Evolutionary conservation across 1,140 invertebrate genomes (phyloP), one percentile per base, ranked within the genome.

Genomic region (Drosophila mayri): DNA sequence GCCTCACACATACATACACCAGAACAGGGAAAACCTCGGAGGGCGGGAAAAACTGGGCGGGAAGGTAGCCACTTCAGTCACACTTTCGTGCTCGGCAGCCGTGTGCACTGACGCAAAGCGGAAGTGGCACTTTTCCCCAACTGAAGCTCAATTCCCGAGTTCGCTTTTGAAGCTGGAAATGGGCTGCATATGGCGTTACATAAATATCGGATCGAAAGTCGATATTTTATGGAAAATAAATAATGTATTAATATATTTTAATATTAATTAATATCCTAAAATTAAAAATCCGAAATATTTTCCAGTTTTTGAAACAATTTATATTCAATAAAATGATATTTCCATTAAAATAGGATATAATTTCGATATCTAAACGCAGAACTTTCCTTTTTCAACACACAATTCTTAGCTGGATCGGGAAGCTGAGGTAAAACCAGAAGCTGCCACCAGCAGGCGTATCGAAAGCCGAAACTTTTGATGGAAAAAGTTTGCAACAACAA

Each of bases 401-500:
- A 38, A 30, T 55, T 20, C 52, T 35, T 55, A 25, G 20, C 50
- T 12, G 37, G 28, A 38, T 37, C 32, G 41, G 12, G 25, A 74
- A 40, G 57, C 28, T 32, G n/a, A 37, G 25, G 25, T 18, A 16
- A 32, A 60, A 22, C 58, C 20, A 20, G 35, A 46, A 40, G 41
- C 68, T 62, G 73, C 65, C 62, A 67, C 58, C 68, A 75, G 70
- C 58, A 73, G 71, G 80, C 84, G 85, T 88, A 88, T 88, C 84
- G 84, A 88, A 88, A 88, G 78, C 80, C 72, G 77, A 88, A 88
- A 88, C 84, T 88, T 88, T 88, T 88, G 84, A 88, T 88, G 84
- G 85, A 88, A 88, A 88, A 88, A 88, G 84, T 88, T 88, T 88
- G 80, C 84, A 88, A 90, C 84, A 88, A 90, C 85, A 84, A 88